Evolutionary conservation across 2,888 invertebrate species (phyloP), one percentile per base, ranked within the genome.

Genomic region (Sialis fuliginosa): DNA sequence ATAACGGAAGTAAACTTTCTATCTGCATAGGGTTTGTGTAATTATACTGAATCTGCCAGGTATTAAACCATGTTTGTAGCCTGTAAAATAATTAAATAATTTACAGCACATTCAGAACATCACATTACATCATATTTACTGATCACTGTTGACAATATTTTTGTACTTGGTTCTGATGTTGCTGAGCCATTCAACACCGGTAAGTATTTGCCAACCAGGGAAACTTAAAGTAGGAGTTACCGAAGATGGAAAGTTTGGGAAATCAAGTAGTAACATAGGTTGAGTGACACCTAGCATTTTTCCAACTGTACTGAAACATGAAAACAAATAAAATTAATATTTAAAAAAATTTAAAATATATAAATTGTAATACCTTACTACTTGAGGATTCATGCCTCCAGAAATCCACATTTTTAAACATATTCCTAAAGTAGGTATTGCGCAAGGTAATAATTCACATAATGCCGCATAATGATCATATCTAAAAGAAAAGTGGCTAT

Each of bases 391-490:
- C 68, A 57, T 49, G 63, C 69, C 68, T 10, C 65, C 64, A 30
- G 65, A 60, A 3, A 70, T 57, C 71, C 74, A 74, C 4, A 69
- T 65, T 52, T 69, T 70, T 44, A 82, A 59, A 55, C 81, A 81
- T 30, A 72, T 60, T 5, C 73, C 73, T 44, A 81, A 59, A 12
- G 76, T 74, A 1, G 79, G 80, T 55, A 82, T 57, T 0, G 77
- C 65, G 1, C 71, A 70, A 0, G 82, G 81, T 50, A 82, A 57
- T 44, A 81, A 57, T 58, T 83, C 82, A 53, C 81, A 81, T 46
- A 81, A 60, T 0, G 80, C 75, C 1, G 81, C 80, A 60, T 77
- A 83, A 58, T 83, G 83, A 58, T 82, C 82, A 54, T 75, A 83
- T 53, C 82, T 79, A 55, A 9, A 54, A 58, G 50, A 49, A 54